Conservation (phyloP, 2,113 vertebrate species). For the Rhinoptilus africanus region DNA sequence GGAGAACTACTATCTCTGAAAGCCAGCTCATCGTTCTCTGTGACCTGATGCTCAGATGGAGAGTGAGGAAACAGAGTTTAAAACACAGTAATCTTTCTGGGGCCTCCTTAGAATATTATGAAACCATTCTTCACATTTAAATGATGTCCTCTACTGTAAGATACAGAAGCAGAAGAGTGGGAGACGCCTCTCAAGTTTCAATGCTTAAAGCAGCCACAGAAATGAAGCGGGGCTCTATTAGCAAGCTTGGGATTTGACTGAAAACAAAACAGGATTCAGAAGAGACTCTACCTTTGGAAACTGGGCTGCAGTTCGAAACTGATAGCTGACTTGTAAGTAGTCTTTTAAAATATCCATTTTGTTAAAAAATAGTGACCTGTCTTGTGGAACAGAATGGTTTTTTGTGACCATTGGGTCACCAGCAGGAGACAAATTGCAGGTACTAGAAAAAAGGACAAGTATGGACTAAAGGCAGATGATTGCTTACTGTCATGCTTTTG, state of each 20-base stretch:
- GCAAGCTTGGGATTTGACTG: neutral
- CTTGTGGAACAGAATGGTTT: neutral
- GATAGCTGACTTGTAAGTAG: neutral
- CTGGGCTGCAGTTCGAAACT: neutral
- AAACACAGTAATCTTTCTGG: neutral
- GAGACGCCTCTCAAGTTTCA: neutral
- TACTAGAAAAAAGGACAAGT: neutral
- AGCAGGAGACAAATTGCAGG: neutral
- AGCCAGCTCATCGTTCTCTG: neutral
- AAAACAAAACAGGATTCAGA: neutral
- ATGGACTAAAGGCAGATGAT: neutral
- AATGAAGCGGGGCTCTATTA: neutral
- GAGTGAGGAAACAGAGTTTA: neutral
- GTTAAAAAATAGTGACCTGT: neutral
- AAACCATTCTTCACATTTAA: neutral
- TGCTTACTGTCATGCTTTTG: neutral
- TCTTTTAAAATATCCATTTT: neutral
- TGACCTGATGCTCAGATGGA: neutral
- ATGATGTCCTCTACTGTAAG: neutral
- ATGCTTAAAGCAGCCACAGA: neutral
- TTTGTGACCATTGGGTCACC: neutral
- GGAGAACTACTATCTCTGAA: neutral
- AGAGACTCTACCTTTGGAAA: neutral
- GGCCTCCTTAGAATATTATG: neutral
- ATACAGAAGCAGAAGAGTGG: neutral